A percentile compares a stretch with the other conserved stretches of the same genome.
Conservation (phyloP, 30 jellyfish, hydroid and myxozoan species). For the Aurelia aurita complex sp. Pacific region DNA sequence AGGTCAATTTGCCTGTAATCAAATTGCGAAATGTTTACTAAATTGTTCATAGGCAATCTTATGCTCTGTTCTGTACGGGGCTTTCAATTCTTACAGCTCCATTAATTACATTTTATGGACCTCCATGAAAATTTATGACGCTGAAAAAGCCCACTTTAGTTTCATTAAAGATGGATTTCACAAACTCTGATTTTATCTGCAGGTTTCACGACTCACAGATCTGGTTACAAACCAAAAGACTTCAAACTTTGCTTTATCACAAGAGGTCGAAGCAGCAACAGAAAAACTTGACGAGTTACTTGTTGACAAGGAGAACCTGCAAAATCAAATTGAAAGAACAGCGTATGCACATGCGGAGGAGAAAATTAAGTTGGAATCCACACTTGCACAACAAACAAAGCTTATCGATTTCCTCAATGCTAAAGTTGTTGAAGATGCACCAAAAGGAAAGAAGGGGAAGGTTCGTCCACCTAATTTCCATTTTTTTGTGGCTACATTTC, state of each 20-base stretch:
- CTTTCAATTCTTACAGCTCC: no score
- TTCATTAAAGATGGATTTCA: no score
- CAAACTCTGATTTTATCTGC: background rate
- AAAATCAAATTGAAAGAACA: conserved; percentile 93
- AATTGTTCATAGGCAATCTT: no score
- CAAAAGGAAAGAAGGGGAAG: conserved; percentile 89
- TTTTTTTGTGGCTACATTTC: no score
- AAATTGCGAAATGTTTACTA: no score
- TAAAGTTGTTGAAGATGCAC: conserved; percentile 72
- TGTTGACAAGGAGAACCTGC: conserved; percentile 86
- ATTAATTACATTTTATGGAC: no score
- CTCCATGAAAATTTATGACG: no score
- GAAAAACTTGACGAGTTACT: conserved; percentile 78
- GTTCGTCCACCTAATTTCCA: conserved; percentile 11
- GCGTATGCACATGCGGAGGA: conserved; percentile 98
- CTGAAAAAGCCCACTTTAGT: no score
- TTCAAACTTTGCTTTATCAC: conserved; percentile 91
- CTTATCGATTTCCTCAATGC: conserved; percentile 97
- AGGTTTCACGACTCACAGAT: conserved; percentile 80
- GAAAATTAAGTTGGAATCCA: conserved; percentile 94
- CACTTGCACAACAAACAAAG: conserved; percentile 98
- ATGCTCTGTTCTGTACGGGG: no score
- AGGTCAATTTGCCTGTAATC: no score
- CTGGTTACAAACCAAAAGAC: conserved; percentile 92
- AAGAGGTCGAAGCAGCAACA: conserved; percentile 93